These are phyloP conservation scores for Melieria omissa DNA, from an alignment of 2,888 invertebrate species.

Conservation along the genomic window DNA sequence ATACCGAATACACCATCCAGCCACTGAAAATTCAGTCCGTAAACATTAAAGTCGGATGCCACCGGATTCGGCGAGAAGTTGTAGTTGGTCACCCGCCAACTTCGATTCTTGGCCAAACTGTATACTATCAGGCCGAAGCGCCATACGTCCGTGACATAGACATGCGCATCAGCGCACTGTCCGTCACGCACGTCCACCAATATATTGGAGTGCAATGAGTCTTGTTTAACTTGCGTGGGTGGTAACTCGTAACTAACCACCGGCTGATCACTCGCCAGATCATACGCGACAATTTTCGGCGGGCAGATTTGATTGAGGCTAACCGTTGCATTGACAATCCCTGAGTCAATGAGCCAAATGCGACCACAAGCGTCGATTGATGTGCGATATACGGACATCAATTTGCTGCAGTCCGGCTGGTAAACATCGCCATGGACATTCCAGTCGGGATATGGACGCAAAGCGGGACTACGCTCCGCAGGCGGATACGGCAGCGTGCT, in stretches of 20 bases:
- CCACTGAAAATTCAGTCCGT: constrained; percentile 84
- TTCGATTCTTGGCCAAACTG: constrained; percentile 59
- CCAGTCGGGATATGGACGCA: constrained; percentile 83
- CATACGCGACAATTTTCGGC: constrained; percentile 79
- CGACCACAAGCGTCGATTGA: constrained; percentile 80
- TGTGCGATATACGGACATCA: constrained; percentile 82
- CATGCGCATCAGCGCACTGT: constrained; percentile 71
- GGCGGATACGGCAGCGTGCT: constrained; percentile 74
- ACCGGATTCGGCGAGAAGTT: constrained; percentile 63
- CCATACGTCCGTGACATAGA: constrained; percentile 76
- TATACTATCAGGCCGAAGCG: constrained; percentile 68
- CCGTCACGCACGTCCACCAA: constrained; percentile 71
- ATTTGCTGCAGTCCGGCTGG: constrained; percentile 71
- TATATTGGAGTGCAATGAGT: constrained; percentile 70
- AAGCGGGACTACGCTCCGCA: constrained; percentile 71
- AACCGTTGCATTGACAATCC: constrained; percentile 77
- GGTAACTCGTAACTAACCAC: constrained; percentile 76
- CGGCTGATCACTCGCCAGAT: constrained; percentile 74
- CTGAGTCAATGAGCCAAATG: constrained; percentile 84
- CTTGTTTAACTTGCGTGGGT: constrained; percentile 73
- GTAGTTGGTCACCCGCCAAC: constrained; percentile 64
- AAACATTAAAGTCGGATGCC: constrained; percentile 78
- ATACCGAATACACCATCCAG: constrained; percentile 83
- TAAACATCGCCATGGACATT: constrained; percentile 60
- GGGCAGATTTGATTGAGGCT: constrained; percentile 77